A percentile compares a stretch with the other conserved stretches of the same genome.
These are phyloP conservation scores for Sebastes nivosus DNA, from an alignment of 2,797 vertebrate genomes.

Conservation along the genomic window DNA sequence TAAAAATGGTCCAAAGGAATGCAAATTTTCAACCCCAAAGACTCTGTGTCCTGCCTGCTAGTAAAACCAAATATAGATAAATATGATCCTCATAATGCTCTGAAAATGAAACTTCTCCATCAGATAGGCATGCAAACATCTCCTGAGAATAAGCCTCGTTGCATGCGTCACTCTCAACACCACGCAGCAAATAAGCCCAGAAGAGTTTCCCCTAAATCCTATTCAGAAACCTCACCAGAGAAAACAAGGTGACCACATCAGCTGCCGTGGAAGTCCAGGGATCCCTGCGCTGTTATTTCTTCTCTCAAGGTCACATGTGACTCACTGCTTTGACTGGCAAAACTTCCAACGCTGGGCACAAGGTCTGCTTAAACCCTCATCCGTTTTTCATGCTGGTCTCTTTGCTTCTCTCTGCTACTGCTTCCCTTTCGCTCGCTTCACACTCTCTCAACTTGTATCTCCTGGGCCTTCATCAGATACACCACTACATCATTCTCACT, in stretches of 20 bases:
- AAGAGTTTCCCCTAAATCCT: constrained; percentile 77
- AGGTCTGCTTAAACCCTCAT: constrained; percentile 51
- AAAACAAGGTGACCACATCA: constrained; percentile 77
- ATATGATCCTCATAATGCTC: not conserved
- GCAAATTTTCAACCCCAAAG: not conserved
- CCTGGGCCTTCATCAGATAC: not conserved
- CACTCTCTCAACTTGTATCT: constrained; percentile 4
- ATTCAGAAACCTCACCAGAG: constrained; percentile 75
- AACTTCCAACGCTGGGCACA: constrained; percentile 52
- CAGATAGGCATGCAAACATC: constrained; percentile 20
- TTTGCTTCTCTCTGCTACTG: constrained; percentile 17
- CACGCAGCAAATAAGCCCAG: constrained; percentile 42
- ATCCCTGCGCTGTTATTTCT: constrained; percentile 76
- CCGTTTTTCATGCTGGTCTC: constrained; percentile 34
- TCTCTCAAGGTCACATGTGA: constrained; percentile 76
- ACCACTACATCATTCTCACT: not conserved
- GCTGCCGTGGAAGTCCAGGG: constrained; percentile 75
- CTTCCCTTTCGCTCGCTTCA: constrained; percentile 22
- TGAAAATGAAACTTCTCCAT: constrained; percentile 21
- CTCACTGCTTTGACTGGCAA: constrained; percentile 78
- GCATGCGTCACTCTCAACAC: constrained; percentile 61
- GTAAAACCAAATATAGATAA: not conserved
- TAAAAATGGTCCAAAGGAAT: not conserved
- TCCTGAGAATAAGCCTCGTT: constrained; percentile 31
- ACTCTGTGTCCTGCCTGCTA: not conserved